phyloP scores from a whole-genome alignment of 2,113 vertebrate genomes.

The Emydura subglobosa region DNA sequence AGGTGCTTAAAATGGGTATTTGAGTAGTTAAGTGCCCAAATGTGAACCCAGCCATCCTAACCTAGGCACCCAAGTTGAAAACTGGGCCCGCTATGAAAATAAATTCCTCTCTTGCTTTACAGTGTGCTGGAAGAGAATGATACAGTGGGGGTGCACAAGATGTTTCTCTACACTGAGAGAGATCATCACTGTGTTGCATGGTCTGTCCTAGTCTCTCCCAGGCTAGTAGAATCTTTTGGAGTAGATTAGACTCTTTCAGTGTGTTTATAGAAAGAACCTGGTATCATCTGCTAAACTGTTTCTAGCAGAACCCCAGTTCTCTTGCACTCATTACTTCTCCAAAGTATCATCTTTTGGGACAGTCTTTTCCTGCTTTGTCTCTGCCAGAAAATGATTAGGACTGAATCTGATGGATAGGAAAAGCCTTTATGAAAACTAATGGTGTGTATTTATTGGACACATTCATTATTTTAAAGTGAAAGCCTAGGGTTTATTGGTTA shows the following conservation, averaged over 20 bases:
- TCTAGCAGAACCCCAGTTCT: background rate
- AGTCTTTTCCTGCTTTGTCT: conserved; percentile 5
- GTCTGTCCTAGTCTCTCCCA: background rate
- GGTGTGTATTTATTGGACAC: background rate
- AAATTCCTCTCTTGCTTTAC: background rate
- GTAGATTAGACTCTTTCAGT: background rate
- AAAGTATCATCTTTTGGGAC: background rate
- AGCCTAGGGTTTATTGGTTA: background rate
- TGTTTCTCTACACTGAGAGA: background rate
- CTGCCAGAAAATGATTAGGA: background rate
- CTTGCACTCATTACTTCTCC: background rate
- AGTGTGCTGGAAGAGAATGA: background rate
- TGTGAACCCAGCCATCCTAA: background rate
- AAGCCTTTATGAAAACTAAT: conserved; percentile 24
- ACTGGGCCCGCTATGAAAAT: background rate
- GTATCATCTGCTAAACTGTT: background rate
- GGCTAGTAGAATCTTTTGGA: background rate
- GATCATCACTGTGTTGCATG: background rate
- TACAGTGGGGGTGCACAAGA: background rate
- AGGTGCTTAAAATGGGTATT: background rate
- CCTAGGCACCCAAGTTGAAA: background rate
- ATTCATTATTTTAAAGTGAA: conserved; percentile 30
- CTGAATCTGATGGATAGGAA: conserved; percentile 37
- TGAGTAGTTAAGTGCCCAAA: background rate
- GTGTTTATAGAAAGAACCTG: background rate